These are phyloP conservation scores for Pseudomyrmex cubaensis DNA, from an alignment of 1,140 invertebrate species.

Conservation along the genomic window DNA sequence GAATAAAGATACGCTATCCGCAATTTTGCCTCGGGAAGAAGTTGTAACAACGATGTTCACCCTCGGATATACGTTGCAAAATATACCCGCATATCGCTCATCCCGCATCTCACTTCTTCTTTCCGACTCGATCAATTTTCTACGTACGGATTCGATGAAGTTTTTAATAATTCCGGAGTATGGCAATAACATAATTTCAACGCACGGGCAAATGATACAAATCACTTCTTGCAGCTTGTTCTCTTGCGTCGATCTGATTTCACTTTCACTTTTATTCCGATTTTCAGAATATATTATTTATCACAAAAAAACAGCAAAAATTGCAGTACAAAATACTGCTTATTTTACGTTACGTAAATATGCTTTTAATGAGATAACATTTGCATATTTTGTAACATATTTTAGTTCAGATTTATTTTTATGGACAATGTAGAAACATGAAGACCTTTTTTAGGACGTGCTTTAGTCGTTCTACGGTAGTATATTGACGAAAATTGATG, in stretches of 20 bases:
- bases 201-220: background rate
- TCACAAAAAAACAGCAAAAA: too few relatives aligned
- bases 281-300: too few relatives aligned
- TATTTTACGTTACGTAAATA: too few relatives aligned
- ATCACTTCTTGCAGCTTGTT: background rate
- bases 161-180: slow-evolving; percentile 21
- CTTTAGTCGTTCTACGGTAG: slow-evolving; percentile 36
- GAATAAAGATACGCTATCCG: slow-evolving; percentile 26
- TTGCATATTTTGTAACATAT: background rate
- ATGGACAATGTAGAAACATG: background rate
- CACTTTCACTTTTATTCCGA: background rate
- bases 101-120: slow-evolving; percentile 8
- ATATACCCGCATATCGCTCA: slow-evolving; percentile 19
- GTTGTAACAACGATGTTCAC: background rate
- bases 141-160: slow-evolving; percentile 6
- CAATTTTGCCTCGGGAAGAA: slow-evolving; percentile 5
- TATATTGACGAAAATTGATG: slow-evolving; percentile 65
- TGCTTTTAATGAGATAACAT: too few relatives aligned
- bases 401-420: background rate
- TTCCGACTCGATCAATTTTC: slow-evolving; percentile 32
- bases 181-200: slow-evolving; percentile 27
- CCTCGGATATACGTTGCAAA: background rate
- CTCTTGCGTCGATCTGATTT: background rate
- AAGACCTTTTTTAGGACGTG: background rate
- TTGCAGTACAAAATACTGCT: too few relatives aligned